Base-by-base conservation (phyloP, 2,888 invertebrate genomes). In the Tipula helvola region DNA sequence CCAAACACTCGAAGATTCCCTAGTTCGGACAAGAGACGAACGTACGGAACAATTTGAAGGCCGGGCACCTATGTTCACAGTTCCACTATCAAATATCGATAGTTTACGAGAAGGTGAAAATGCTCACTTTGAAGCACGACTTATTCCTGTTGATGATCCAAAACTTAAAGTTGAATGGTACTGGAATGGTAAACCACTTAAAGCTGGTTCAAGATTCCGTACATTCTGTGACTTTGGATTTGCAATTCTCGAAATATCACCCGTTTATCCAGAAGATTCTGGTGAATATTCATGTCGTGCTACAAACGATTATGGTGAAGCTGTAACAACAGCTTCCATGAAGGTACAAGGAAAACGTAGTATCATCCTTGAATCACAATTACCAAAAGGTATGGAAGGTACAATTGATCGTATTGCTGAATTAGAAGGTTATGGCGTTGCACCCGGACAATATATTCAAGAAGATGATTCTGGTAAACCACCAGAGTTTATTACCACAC, bases 211-310 rank as follows among this genome's bases (percentile, higher is more conserved):
- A 10, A 94, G 98, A 89, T 98, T 98, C 93, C 96, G 98, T 88
- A 98, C 98, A 42, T 97, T 98, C 95, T 97, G 98, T 90, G 99
- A 99, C 92, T 99, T 99, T 91, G 99, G 99, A 87, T 98, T 98
- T 90, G 98, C 98, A 41, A 98, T 99, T 88, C 93, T 99, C 88
- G 99, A 99, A 93, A 98, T 99, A 89, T 97, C 98, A 8, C 99
- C 99, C 0, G 98, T 98, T 12, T 98, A 98, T 90, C 97, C 98
- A 0, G 98, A 98, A 93, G 99, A 99, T 91, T 96, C 97, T 39
- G 98, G 98, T 18, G 97, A 97, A 92, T 97, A 96, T 90, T 95
- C 96, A 86, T 97, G 97, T 92, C 94, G 97, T 90, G 97, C 97
- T 18, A 94, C 94, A 87, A 97, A 97, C 89, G 96, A 97, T 88